Conservation (phyloP, 2,888 invertebrate species). For the Lepidochrysops patricia region DNA sequence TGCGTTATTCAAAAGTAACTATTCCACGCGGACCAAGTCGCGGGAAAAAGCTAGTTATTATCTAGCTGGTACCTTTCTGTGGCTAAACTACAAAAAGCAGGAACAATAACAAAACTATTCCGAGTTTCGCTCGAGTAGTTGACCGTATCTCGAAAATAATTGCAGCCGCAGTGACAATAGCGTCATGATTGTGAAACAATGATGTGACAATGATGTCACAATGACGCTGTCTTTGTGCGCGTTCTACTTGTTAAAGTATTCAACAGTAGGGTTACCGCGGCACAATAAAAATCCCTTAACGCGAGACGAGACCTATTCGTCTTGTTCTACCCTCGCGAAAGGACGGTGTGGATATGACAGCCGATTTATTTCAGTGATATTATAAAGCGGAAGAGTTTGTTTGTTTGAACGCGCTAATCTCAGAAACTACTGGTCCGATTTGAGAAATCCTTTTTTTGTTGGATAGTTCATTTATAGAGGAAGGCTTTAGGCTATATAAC, state of each 20-base stretch:
- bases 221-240: conserved; percentile 1
- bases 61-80: too few relatives aligned
- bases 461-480: too few relatives aligned
- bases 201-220: conserved; percentile 1
- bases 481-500: too few relatives aligned
- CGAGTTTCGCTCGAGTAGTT: neutral
- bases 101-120: neutral
- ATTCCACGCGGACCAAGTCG: too few relatives aligned
- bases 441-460: too few relatives aligned
- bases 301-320: conserved; percentile 67
- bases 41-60: too few relatives aligned
- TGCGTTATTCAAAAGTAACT: too few relatives aligned
- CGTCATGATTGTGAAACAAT: neutral
- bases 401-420: too few relatives aligned
- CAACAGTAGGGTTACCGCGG: conserved; percentile 57
- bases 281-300: conserved; percentile 74
- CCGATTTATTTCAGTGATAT: too few relatives aligned
- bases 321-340: conserved; percentile 61
- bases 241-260: conserved; percentile 50
- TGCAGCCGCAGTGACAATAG: neutral
- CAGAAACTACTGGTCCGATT: too few relatives aligned
- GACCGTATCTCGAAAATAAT: conserved; percentile 4
- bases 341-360: conserved; percentile 37
- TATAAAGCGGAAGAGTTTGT: too few relatives aligned
- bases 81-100: too few relatives aligned